Evolutionary conservation across 1,140 invertebrate species (phyloP), one percentile per base, ranked within the genome.

Genomic region (Vanessa tameamea): DNA sequence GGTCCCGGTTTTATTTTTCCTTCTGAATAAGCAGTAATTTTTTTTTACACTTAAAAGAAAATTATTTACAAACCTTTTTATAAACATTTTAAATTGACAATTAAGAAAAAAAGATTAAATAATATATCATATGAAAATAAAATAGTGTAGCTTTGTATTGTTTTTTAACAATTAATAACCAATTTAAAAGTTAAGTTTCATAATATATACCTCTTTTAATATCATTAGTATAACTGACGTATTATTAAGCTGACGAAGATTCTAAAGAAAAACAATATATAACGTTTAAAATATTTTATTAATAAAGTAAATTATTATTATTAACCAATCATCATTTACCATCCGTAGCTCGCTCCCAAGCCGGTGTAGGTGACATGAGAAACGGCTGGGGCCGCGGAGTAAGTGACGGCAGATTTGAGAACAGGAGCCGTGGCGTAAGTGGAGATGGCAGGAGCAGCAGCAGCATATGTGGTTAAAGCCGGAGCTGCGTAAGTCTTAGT

Each of bases 291-390:
- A 23, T 23, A 47, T 47, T 64, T 64, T 64, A 64, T 64, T 64
- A 16, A 12, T 48, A 20, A 16, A 64, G 47, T 64, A 64, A 64
- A 64, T 64, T 15, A 61, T 15, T 15, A 6, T 31, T 31, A 6
- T 31, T 31, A 31, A 31, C 26, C 26, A 61, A 47, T 69, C 4
- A 3, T 55, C 51, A 23, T 69, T 71, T 71, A 80, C 79, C 79
- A 80, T 26, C 74, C 79, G 74, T 76, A 75, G 75, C 69, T 67
- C 11, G 71, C 61, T 12, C 79, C 79, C 16, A 79, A 75, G 13
- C 83, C 77, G 20, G 78, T 71, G 76, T 82, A 80, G 14, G 83
- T 63, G 11, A 78, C 73, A 47, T 80, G 76, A 61, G 77, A 76
- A 26, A 80, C 69, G 0, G 74, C 79, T 11, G 79, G 79, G 12